These are phyloP conservation scores for Enteromius argenteus DNA, from an alignment of 2,797 vertebrate species.

Conservation along the genomic window DNA sequence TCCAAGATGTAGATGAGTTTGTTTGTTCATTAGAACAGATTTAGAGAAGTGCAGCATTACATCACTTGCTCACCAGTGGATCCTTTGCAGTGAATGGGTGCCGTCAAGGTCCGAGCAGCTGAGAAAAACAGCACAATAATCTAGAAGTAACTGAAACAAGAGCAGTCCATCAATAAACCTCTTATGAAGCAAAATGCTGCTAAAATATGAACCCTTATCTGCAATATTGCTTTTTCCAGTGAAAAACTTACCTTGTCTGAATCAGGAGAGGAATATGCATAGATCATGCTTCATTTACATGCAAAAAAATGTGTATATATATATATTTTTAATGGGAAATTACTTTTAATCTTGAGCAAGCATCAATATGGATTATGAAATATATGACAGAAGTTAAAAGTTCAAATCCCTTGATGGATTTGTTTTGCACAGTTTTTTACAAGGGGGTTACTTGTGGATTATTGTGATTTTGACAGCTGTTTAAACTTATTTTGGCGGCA, in stretches of 20 bases:
- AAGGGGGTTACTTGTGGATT: background rate
- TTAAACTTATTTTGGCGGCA: background rate
- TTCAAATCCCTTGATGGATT: background rate
- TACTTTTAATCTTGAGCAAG: no score
- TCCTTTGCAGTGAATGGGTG: background rate
- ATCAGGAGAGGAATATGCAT: background rate
- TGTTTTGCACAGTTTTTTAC: background rate
- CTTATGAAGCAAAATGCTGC: background rate
- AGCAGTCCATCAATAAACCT: background rate
- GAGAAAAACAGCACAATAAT: background rate
- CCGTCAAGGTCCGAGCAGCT: background rate
- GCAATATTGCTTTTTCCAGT: background rate
- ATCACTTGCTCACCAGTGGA: background rate
- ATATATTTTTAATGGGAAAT: no score
- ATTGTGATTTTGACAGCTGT: background rate
- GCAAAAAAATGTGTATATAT: background rate
- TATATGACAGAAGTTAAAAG: background rate
- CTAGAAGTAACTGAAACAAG: background rate
- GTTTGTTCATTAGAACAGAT: background rate
- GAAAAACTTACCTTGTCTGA: background rate
- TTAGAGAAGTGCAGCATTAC: background rate
- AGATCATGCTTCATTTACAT: background rate
- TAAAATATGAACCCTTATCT: background rate
- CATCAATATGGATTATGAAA: background rate
- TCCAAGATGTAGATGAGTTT: background rate